Evolutionary conservation across 2,113 vertebrate species (phyloP), one percentile per base, ranked within the genome.

Genomic region (Rhinoderma darwinii): DNA sequence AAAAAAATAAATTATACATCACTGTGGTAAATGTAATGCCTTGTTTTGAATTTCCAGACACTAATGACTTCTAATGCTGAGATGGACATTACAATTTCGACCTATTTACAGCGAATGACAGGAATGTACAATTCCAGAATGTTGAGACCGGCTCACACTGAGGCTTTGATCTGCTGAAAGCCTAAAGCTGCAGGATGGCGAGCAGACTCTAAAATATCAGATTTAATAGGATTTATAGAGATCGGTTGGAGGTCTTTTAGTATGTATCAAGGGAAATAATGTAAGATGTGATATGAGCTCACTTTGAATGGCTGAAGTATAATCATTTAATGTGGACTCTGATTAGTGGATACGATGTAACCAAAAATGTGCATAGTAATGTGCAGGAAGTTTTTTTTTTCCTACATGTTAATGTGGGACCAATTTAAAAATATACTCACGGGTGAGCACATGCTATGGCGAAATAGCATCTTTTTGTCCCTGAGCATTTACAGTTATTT

Each of bases 81-180:
- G 72, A 74, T 74, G 39, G 72, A 74, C 72, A 74, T 70, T 20
- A 70, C 66, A 70, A 70, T 74, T 22, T n/a, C 3, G 25, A 43
- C 39, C 72, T 39, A 74, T 74, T 74, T 43, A 43, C 37, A 8
- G 39, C 22, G 11, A 74, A 74, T 74, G 72, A n/a, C 72, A 43
- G 37, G 37, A 74, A 74, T 74, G 72, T 74, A 74, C 43, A 74
- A 43, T 74, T 74, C 72, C 72, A 12, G 72, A 41, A 74, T 39
- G 12, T 43, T 14, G 72, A 74, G 37, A 74, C 22, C 11, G 5
- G 37, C 72, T 43, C 72, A 74, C 39, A 41, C 72, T 74, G 72
- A 43, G 72, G 72, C 72, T 74, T 74, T 74, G 70, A 74, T 74
- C 37, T 43, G 39, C 8, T 41, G 20, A 72, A 72, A 74, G 37